Evolutionary conservation across 2,888 invertebrate species (phyloP), one percentile per base, ranked within the genome.

Genomic region (Sturmia bella): DNA sequence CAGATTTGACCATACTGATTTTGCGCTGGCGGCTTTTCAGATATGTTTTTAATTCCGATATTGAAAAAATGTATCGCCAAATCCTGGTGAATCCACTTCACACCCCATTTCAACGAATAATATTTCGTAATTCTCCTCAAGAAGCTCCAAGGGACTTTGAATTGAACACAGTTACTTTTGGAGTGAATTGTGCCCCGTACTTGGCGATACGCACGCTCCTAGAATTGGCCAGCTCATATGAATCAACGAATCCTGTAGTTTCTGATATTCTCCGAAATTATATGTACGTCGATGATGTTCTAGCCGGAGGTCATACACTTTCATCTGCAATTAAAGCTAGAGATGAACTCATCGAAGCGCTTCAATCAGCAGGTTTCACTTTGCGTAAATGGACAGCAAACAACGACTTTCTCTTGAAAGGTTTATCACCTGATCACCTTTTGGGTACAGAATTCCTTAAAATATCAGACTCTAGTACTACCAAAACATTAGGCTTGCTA

Each of bases 61-160:
- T 85, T 3, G 70, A 80, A 19, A 84, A 85, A 9, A 84, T 84
- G 79, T 84, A 83, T 39, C 80, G 84, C 1, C 83, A 85, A 32
- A 82, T 85, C 4, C 52, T 57, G 21, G 68, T 84, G 3, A 27
- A 77, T 1, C 52, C 73, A 0, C 9, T 45, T 12, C 75, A 85
- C 15, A 69, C 68, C 13, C n/a, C n/a, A n/a, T n/a, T n/a, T n/a
- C n/a, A n/a, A n/a, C n/a, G n/a, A n/a, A n/a, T n/a, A n/a, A n/a
- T 84, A 0, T 84, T 70, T 45, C 39, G 83, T 9, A 32, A n/a
- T 12, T 45, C 39, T 6, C 43, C 56, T 0, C 9, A 66, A 4
- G 6, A 41, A 0, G 41, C 21, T 0, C 12, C 84, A 1, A 50
- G 77, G n/a, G 70, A 80, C 11, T 81, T 56, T 27, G 69, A 69